Base-by-base conservation (phyloP, 2,113 vertebrate genomes). In the Scomber colias region DNA sequence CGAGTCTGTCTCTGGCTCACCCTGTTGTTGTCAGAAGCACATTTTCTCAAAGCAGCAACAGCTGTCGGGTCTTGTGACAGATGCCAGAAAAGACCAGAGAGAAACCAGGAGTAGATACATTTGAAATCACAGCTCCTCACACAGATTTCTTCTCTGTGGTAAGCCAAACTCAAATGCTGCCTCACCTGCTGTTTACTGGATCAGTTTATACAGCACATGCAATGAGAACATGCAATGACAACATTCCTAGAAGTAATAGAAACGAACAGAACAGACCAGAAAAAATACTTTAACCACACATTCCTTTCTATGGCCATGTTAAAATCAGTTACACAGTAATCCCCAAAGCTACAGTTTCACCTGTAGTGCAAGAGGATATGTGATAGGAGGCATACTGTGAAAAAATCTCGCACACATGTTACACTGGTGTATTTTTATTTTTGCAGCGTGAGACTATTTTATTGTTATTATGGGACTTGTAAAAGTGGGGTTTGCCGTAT, bases 21-120 rank as follows among this genome's bases (percentile, higher is more conserved):
- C 57, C 86, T 75, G 85, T 91, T 93, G 86, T 93, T 89, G 86
- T 94, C 86, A 91, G 85, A 85, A 77, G 84, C 87, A 89, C 87
- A 89, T 93, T 95, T 93, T 91, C 91, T 89, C 91, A 64, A 92
- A 96, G 94, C 92, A 64, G 89, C 82, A 82, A 82, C 95, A 95
- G 95, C 96, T 97, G 95, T 94, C 89, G 71, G 92, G 92, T 95
- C 89, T 82, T 86, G 87, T 93, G 93, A 92, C 93, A 90, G 91
- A 91, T 93, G 94, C 94, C 95, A 94, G 94, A 90, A 7, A 91
- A 73, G 67, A 68, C 48, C 62, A 17, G 17, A 54, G 21, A 61
- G 44, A 50, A 35, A 31, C 27, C 1, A 44, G 27, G 30, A 48
- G 62, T 8, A 3, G 67, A 54, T 0, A 77, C 66, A 13, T 71